Evolutionary conservation across 2,888 invertebrate genomes (phyloP).

Genomic region (Rhimphoctona megacephalus): DNA sequence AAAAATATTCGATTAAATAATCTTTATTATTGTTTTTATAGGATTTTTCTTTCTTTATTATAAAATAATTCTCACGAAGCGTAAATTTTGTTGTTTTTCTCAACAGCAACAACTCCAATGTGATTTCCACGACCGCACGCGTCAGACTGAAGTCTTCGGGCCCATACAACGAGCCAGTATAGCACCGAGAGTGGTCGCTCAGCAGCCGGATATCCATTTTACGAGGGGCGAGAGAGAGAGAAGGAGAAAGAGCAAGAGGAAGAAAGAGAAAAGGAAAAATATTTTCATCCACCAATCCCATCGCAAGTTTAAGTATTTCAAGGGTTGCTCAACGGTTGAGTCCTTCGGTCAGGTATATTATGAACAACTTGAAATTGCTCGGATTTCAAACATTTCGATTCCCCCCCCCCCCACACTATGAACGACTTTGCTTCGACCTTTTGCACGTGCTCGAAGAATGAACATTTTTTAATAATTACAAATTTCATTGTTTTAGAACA

Average conservation of each 20-base stretch:
- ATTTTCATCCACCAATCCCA: slow-evolving; percentile 33
- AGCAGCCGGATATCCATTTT: slow-evolving; percentile 29
- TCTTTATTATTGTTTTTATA: background rate
- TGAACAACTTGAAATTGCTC: slow-evolving; percentile 39
- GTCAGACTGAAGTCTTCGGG: slow-evolving; percentile 53
- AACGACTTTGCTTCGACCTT: background rate
- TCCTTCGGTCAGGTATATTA: slow-evolving; percentile 29
- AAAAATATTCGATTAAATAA: background rate
- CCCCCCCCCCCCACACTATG: background rate
- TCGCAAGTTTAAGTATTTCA: slow-evolving; percentile 46
- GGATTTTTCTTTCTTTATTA: background rate
- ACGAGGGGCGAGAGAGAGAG: background rate
- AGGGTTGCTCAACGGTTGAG: slow-evolving; percentile 64
- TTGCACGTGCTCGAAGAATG: background rate
- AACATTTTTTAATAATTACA: background rate
- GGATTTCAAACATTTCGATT: slow-evolving; percentile 36
- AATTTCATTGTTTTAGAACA: background rate
- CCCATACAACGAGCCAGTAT: background rate
- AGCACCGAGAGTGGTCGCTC: slow-evolving; percentile 3
- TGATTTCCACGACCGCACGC: slow-evolving; percentile 50
- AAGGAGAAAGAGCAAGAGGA: background rate
- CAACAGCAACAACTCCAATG: slow-evolving; percentile 2
- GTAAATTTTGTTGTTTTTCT: background rate
- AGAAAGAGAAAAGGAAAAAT: background rate
- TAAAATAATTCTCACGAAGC: background rate